Conservation (phyloP, 2,113 vertebrate species). For the Dipodomys stephensi region DNA sequence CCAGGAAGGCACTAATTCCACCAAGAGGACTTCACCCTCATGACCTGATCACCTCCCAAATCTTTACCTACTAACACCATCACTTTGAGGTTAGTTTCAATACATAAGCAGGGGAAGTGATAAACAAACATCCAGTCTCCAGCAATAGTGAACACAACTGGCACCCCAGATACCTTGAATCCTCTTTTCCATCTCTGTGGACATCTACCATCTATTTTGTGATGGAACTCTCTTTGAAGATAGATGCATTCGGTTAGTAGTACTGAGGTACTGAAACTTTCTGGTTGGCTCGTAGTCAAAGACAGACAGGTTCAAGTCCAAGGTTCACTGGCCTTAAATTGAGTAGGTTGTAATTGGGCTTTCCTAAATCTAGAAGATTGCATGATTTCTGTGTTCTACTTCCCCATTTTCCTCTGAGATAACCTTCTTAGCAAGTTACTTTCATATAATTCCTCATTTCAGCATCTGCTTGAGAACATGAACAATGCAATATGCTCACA, state of each 20-base stretch:
- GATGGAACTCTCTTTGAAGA: background rate
- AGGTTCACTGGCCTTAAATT: background rate
- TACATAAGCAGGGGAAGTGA: background rate
- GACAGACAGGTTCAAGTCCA: background rate
- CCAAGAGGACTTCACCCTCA: background rate
- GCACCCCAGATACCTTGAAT: background rate
- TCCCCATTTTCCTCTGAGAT: background rate
- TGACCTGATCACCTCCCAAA: background rate
- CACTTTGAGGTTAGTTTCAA: background rate
- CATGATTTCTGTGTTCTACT: background rate
- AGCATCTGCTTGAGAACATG: background rate
- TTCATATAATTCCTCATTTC: background rate
- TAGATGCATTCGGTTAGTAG: background rate
- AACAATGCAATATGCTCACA: background rate
- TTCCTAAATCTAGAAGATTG: background rate
- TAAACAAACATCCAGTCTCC: background rate
- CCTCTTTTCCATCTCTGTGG: background rate
- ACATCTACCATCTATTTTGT: background rate
- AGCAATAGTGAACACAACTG: background rate
- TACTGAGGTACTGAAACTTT: background rate
- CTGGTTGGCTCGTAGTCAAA: background rate
- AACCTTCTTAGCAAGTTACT: slow-evolving; percentile 1
- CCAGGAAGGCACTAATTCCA: background rate
- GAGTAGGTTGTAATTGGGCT: background rate
- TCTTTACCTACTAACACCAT: background rate